Percentiles rank a stretch among this genome's conserved stretches.
Conservation (phyloP, 2,888 invertebrate species). For the Dascillus cervinus region DNA sequence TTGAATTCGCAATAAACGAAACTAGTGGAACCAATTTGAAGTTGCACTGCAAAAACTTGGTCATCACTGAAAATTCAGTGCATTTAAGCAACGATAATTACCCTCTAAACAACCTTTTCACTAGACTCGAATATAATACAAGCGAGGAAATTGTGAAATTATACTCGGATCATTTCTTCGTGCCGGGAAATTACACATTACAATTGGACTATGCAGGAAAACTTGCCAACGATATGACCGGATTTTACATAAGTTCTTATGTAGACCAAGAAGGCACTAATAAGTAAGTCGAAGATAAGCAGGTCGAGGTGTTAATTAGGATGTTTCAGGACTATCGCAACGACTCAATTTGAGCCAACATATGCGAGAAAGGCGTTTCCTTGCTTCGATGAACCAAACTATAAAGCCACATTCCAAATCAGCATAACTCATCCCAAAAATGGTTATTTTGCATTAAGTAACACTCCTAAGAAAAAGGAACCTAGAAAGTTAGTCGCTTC, state of each 20-base stretch:
- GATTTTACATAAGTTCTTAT: slow-evolving; percentile 45
- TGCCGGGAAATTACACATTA: slow-evolving; percentile 3
- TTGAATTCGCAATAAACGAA: too few species aligned
- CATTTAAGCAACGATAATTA: too few species aligned
- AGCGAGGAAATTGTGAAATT: too few species aligned
- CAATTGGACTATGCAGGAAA: slow-evolving; percentile 21
- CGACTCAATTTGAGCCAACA: slow-evolving; percentile 64
- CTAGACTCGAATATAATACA: too few species aligned
- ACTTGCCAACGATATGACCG: slow-evolving; percentile 35
- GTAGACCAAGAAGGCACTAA: slow-evolving; percentile 16
- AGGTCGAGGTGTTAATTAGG: too few species aligned
- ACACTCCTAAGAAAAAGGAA: slow-evolving; percentile 11
- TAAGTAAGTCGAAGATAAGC: slow-evolving; percentile 1
- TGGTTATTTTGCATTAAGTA: slow-evolving; percentile 22
- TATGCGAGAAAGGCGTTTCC: slow-evolving; percentile 67
- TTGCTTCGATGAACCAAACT: slow-evolving; percentile 62
- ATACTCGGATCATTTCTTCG: too few species aligned
- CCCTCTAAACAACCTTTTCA: too few species aligned
- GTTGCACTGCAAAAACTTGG: too few species aligned
- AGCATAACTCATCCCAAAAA: slow-evolving; percentile 36
- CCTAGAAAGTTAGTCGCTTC: slow-evolving; percentile 1
- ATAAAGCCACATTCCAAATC: slow-evolving; percentile 39
- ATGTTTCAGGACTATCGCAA: slow-evolving; percentile 47
- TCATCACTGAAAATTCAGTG: too few species aligned
- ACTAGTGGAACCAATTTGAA: too few species aligned